These are phyloP conservation scores for Misgurnus mizolepis DNA, from an alignment of 2,113 vertebrate genomes.

Conservation along the genomic window DNA sequence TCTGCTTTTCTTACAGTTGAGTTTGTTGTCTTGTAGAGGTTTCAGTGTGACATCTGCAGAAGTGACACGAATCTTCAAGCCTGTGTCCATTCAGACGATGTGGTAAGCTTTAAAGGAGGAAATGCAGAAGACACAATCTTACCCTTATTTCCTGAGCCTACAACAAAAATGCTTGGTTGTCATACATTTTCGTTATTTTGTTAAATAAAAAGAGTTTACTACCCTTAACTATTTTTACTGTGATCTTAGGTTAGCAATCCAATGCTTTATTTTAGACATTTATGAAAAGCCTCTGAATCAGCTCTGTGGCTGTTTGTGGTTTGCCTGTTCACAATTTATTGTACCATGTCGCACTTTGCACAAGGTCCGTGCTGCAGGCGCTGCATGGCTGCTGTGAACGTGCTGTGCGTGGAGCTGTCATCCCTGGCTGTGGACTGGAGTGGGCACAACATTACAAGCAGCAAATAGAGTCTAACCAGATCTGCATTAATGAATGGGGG, in stretches of 20 bases:
- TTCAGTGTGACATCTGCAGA: slow-evolving; percentile 90
- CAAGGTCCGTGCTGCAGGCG: slow-evolving; percentile 88
- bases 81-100: slow-evolving; percentile 96
- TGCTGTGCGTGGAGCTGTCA: slow-evolving; percentile 75
- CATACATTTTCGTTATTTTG: background rate
- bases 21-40: slow-evolving; percentile 73
- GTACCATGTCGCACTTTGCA: background rate
- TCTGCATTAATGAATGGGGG: slow-evolving; percentile 90
- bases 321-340: background rate
- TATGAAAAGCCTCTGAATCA: background rate
- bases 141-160: background rate
- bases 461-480: slow-evolving; percentile 79
- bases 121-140: slow-evolving; percentile 11
- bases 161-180: background rate
- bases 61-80: slow-evolving; percentile 88
- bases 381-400: slow-evolving; percentile 88
- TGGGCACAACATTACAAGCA: slow-evolving; percentile 79
- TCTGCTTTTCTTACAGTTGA: slow-evolving; percentile 2
- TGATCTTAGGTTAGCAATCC: background rate
- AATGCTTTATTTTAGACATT: background rate
- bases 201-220: background rate
- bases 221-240: background rate
- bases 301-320: slow-evolving; percentile 4
- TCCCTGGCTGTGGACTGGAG: slow-evolving; percentile 77
- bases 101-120: slow-evolving; percentile 79